phyloP scores from a whole-genome alignment of 2,797 vertebrate genomes.

The Chloroceryle inda region DNA sequence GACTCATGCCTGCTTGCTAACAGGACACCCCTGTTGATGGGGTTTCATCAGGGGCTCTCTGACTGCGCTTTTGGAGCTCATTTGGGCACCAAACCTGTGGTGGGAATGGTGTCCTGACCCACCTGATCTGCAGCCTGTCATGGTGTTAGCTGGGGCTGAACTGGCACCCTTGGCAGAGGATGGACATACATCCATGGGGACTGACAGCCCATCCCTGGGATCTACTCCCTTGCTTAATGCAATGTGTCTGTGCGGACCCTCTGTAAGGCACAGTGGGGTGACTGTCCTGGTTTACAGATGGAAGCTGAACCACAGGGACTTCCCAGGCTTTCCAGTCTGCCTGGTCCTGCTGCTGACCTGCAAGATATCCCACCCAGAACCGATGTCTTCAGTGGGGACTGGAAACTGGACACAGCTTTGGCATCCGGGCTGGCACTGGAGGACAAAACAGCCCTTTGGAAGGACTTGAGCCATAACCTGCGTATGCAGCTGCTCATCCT shows the following conservation, averaged over 20 bases:
- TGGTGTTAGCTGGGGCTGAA: rapidly evolving
- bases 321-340: neutral
- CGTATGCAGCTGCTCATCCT: neutral
- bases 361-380: neutral
- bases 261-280: neutral
- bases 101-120: neutral
- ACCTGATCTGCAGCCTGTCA: neutral
- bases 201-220: neutral
- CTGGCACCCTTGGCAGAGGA: neutral
- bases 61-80: neutral
- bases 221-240: neutral
- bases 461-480: neutral
- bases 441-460: neutral
- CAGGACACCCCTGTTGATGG: neutral
- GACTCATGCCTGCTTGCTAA: rapidly evolving
- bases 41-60: neutral
- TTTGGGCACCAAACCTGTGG: neutral
- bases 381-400: rapidly evolving
- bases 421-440: rapidly evolving
- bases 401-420: neutral
- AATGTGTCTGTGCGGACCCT: neutral
- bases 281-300: neutral
- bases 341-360: neutral
- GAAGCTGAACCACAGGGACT: neutral
- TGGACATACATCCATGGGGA: neutral